Percentiles rank a stretch among this genome's conserved stretches.
Evolutionary conservation across 2,113 vertebrate genomes (phyloP).

Genomic region (Pagrus major): DNA sequence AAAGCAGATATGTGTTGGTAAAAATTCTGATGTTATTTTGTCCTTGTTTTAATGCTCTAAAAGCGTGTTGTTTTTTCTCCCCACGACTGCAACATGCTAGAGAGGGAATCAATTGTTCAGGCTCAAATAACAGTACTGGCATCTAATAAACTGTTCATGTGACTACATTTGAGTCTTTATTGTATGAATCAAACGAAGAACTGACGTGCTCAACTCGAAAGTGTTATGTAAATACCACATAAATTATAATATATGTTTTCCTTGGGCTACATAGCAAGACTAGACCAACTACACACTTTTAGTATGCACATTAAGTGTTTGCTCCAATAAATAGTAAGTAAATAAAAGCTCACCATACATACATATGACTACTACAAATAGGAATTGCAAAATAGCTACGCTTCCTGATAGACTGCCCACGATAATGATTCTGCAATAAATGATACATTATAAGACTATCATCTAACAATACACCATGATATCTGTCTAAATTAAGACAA

Average conservation of each 20-base stretch:
- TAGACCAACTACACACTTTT: not conserved
- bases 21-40: not conserved
- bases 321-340: not conserved
- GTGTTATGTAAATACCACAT: not conserved
- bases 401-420: too few species aligned
- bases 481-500: too few species aligned
- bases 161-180: not conserved
- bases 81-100: not conserved
- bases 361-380: too few species aligned
- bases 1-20: not conserved
- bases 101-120: not conserved
- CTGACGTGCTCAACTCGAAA: too few species aligned
- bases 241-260: not conserved
- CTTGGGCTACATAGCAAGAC: not conserved
- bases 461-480: too few species aligned
- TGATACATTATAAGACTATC: too few species aligned
- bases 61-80: not conserved
- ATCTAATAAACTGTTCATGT: not conserved
- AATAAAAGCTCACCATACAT: not conserved
- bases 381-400: too few species aligned
- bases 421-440: too few species aligned
- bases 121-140: not conserved
- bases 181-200: too few species aligned
- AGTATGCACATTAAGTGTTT: not conserved
- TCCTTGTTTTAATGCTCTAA: not conserved